These are phyloP conservation scores for Labrus mixtus DNA, from an alignment of 2,113 vertebrate species.

Conservation along the genomic window DNA sequence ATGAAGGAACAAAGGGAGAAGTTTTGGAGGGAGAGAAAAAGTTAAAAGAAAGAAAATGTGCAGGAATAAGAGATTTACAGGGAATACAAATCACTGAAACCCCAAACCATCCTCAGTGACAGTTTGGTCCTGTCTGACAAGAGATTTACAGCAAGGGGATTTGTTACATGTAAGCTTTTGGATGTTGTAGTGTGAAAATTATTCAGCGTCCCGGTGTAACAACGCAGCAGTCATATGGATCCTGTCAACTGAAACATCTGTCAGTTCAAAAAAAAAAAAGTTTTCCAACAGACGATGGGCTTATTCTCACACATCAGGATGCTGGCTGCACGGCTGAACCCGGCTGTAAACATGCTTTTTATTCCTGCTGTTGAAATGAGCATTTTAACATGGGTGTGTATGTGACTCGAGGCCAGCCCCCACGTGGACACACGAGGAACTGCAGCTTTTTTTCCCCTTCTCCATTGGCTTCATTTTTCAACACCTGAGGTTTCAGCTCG, in stretches of 20 bases:
- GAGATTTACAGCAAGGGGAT: neutral
- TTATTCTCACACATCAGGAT: neutral
- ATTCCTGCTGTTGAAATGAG: too few species aligned
- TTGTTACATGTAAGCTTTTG: neutral
- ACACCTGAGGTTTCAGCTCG: too few species aligned
- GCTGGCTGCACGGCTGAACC: too few species aligned
- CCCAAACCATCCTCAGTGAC: neutral
- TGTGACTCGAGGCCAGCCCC: too few species aligned
- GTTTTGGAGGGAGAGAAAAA: neutral
- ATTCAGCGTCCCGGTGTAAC: neutral
- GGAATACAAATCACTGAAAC: neutral
- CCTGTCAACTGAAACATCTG: neutral
- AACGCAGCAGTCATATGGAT: neutral
- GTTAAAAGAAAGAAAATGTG: too few species aligned
- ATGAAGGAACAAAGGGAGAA: neutral
- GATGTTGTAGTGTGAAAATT: neutral
- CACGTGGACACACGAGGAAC: too few species aligned
- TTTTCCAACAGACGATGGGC: neutral
- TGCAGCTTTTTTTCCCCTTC: too few species aligned
- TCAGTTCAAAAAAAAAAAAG: neutral
- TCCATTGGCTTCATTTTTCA: too few species aligned
- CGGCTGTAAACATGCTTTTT: too few species aligned
- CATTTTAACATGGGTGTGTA: too few species aligned
- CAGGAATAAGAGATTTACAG: neutral
- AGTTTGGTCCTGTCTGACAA: neutral